Evolutionary conservation across 2,113 vertebrate species (phyloP).

Genomic region (Eupsittula cactorum): DNA sequence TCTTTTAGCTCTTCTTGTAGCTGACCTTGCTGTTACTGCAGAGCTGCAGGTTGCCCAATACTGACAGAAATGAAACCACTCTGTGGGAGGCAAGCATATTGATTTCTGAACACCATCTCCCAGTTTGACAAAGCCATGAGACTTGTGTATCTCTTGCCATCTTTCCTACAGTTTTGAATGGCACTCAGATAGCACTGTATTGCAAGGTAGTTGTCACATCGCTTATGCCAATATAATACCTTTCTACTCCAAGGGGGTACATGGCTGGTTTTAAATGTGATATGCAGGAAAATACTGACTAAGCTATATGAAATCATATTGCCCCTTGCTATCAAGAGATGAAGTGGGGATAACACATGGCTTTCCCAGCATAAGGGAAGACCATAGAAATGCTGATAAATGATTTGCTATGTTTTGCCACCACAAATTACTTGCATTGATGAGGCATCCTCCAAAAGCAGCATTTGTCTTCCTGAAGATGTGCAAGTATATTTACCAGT

Average conservation of each 20-base stretch:
- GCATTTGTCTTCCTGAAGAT: slow-evolving; percentile 46
- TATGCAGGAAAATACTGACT: neutral
- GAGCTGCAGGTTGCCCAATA: neutral
- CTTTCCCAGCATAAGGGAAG: neutral
- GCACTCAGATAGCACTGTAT: neutral
- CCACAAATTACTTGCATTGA: neutral
- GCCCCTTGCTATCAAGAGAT: neutral
- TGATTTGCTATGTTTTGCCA: neutral
- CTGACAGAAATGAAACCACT: neutral
- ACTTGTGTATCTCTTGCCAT: neutral
- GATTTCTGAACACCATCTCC: neutral
- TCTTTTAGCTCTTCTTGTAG: neutral
- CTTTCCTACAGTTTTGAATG: neutral
- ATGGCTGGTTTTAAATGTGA: neutral
- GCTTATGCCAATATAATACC: neutral
- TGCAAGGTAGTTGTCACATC: neutral
- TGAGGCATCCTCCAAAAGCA: slow-evolving; percentile 30
- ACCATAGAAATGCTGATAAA: neutral
- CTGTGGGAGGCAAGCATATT: neutral
- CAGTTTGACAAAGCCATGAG: neutral
- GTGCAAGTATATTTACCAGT: slow-evolving; percentile 31
- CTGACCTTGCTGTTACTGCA: neutral
- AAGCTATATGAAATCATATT: neutral
- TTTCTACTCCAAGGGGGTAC: neutral
- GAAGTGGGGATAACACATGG: neutral